phyloP scores from a whole-genome alignment of 2,888 invertebrate species.

The Oasisia sp. region DNA sequence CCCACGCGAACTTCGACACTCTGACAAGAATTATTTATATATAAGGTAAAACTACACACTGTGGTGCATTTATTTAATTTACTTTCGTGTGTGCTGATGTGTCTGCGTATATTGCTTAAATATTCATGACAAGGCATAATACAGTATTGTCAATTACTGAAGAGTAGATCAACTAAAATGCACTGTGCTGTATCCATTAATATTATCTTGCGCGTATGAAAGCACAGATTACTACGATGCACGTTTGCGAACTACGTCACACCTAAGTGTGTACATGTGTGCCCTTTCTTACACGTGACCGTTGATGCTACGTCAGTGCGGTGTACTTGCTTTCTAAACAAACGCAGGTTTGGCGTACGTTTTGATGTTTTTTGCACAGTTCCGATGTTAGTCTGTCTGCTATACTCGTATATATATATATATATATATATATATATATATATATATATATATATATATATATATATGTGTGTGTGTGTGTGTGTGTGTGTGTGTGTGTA shows the following conservation, averaged over 20 bases:
- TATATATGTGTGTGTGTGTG: too few relatives aligned
- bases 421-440: too few relatives aligned
- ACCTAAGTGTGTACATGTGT: neutral
- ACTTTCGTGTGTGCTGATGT: neutral
- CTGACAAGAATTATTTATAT: neutral
- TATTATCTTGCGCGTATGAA: neutral
- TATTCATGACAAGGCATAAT: neutral
- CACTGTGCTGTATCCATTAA: neutral
- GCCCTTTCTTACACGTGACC: neutral
- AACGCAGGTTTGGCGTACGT: neutral
- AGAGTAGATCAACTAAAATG: neutral
- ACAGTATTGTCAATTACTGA: neutral
- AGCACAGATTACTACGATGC: neutral
- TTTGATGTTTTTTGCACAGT: neutral
- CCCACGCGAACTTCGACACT: neutral
- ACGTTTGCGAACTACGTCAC: neutral
- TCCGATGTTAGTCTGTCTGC: neutral
- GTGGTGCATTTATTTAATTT: neutral
- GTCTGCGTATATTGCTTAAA: neutral
- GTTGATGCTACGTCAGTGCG: neutral
- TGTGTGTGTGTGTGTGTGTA: too few relatives aligned
- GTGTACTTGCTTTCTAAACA: neutral
- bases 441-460: too few relatives aligned
- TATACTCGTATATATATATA: too few relatives aligned
- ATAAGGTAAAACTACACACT: neutral